Conservation (phyloP, 2,113 vertebrate genomes). For the Callaeas wilsoni region DNA sequence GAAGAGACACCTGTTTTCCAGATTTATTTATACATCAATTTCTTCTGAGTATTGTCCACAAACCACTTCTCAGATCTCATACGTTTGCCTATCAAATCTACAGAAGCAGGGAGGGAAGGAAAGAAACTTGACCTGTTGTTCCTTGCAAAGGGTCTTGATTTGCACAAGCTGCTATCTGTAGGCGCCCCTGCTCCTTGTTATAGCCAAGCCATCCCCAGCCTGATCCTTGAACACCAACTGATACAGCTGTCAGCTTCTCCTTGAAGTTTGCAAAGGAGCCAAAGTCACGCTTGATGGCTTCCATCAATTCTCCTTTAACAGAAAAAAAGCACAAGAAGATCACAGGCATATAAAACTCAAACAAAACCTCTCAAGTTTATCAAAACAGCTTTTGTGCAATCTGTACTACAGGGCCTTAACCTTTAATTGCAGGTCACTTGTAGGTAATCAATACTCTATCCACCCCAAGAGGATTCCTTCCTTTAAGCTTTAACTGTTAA, state of each 20-base stretch:
- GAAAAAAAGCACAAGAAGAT: neutral
- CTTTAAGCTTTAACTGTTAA: neutral
- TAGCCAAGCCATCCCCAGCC: conserved; percentile 97
- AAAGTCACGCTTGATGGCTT: conserved; percentile 92
- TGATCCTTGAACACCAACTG: conserved; percentile 93
- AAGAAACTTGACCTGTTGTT: conserved; percentile 83
- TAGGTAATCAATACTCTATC: neutral
- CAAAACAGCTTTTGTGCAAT: neutral
- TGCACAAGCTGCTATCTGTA: conserved; percentile 84
- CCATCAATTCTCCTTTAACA: conserved; percentile 84
- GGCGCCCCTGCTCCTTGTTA: conserved; percentile 81
- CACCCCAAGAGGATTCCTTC: neutral
- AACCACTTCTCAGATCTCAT: neutral
- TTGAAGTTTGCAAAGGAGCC: conserved; percentile 92
- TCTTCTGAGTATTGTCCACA: neutral
- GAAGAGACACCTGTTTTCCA: neutral
- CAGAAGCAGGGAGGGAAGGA: neutral
- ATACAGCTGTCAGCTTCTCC: conserved; percentile 86
- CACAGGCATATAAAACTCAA: neutral
- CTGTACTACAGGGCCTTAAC: neutral
- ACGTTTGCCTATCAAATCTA: neutral
- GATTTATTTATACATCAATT: neutral
- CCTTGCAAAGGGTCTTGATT: conserved; percentile 97
- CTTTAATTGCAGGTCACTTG: neutral
- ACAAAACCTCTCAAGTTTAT: neutral